Conservation (phyloP, 1,140 invertebrate genomes). For the Scaptomyza montana region DNA sequence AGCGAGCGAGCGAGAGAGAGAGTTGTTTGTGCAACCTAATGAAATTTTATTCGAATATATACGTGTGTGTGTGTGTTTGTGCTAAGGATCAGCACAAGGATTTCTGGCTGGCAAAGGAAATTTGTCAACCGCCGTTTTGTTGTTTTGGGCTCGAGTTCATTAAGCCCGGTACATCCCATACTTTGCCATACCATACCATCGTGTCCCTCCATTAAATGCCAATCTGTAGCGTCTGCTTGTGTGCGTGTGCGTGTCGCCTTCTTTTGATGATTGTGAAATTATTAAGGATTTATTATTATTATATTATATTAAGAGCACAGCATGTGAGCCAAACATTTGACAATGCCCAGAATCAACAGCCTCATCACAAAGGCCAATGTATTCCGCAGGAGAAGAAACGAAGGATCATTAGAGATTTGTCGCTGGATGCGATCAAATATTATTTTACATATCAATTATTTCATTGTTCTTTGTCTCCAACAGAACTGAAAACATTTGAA, state of each 20-base stretch:
- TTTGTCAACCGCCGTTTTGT: conserved; percentile 69
- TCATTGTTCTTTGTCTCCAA: conserved; percentile 46
- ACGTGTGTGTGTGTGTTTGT: conserved; percentile 9
- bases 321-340: conserved; percentile 30
- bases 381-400: neutral
- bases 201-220: conserved; percentile 71
- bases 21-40: conserved; percentile 78
- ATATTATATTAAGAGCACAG: conserved; percentile 83
- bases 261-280: conserved; percentile 78
- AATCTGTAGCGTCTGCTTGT: conserved; percentile 42
- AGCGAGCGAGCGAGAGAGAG: conserved; percentile 1
- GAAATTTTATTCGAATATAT: conserved; percentile 47
- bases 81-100: conserved; percentile 68
- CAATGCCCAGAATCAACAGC: conserved; percentile 31
- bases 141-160: conserved; percentile 62
- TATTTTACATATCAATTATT: conserved; percentile 83
- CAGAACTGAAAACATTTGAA: neutral
- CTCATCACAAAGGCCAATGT: conserved; percentile 10
- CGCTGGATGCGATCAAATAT: conserved; percentile 51
- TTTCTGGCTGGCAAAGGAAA: conserved; percentile 38
- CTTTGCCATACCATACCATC: too few species aligned
- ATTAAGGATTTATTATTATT: conserved; percentile 84
- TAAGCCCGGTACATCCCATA: conserved; percentile 47
- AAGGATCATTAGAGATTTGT: conserved; percentile 67
- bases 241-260: conserved; percentile 51